Base-by-base conservation (phyloP, 2,888 invertebrate species). In the Sturmia bella region DNA sequence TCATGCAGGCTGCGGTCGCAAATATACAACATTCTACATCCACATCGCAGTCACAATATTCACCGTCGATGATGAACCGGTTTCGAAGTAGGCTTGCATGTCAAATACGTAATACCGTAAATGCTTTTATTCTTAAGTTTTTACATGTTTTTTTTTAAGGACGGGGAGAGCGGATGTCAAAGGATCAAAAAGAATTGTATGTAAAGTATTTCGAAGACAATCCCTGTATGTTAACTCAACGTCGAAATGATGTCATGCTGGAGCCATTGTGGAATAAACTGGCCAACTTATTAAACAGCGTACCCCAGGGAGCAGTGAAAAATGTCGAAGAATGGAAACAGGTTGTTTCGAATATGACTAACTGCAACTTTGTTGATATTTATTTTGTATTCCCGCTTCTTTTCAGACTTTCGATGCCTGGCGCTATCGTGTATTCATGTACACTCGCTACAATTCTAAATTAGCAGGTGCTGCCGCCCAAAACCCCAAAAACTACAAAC, bases 251-350 rank as follows among this genome's bases (percentile, higher is more conserved):
- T 48, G 86, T 87, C 6, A 84, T 88, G 27, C 83, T 89, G 56
- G 89, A 89, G 64, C 88, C 89, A 0, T 84, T 87, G 48, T 89
- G 89, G 89, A 85, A 85, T 24, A 89, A 89, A 68, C 68, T 89
- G 48, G 87, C 88, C 6, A 86, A 86, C 48, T 85, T 88, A 81
- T 81, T 89, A n/a, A 89, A 89, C 43, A 88, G 87, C 57, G 88
- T 89, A 63, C 89, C 88, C 11, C 89, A 89, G 80, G 89, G 89
- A 5, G 89, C 89, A 0, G 87, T 88, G 0, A 89, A 89, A 84
- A 89, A 89, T 69, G 87, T 89, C 1, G 89, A 89, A 72, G 89
- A 89, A 81, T 89, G 89, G 89, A 89, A 89, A 72, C 89, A 89
- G 84, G 85, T 85, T 68, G 27, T 39, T 69, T 12, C 11, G 12